Conservation (phyloP, 2,797 vertebrate species). For the Aulostomus chinensis region DNA sequence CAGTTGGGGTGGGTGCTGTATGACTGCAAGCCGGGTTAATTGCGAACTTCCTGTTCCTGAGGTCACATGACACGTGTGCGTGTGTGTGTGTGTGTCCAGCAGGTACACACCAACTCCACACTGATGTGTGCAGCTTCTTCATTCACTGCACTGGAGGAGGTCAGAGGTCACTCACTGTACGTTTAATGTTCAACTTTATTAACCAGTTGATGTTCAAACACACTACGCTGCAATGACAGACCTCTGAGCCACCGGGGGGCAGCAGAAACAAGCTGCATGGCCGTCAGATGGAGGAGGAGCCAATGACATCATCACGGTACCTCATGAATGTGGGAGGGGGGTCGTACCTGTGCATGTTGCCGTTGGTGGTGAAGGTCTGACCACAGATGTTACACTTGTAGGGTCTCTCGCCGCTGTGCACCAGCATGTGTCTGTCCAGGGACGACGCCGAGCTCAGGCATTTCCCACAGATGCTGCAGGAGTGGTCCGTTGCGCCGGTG, state of each 20-base stretch:
- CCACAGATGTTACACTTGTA: conserved; percentile 91
- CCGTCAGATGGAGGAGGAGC: too few relatives aligned
- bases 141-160: too few relatives aligned
- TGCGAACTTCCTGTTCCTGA: conserved; percentile 33
- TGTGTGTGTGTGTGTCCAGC: background rate
- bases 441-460: conserved; percentile 96
- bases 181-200: too few relatives aligned
- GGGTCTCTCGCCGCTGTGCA: conserved; percentile 96
- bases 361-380: conserved; percentile 97
- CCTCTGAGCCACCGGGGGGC: too few relatives aligned
- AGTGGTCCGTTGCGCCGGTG: conserved; percentile 90
- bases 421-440: conserved; percentile 97
- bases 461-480: conserved; percentile 97
- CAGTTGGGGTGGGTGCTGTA: conserved; percentile 1
- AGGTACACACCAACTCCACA: background rate
- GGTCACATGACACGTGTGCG: background rate
- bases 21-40: conserved; percentile 29
- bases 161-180: too few relatives aligned
- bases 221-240: too few relatives aligned
- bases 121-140: too few relatives aligned
- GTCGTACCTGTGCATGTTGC: conserved; percentile 97
- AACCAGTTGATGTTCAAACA: too few relatives aligned
- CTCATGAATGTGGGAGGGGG: background rate
- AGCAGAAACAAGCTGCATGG: too few relatives aligned
- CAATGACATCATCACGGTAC: too few relatives aligned